Evolutionary conservation across 2,888 invertebrate species (phyloP).

Genomic region (Syrphus vitripennis): DNA sequence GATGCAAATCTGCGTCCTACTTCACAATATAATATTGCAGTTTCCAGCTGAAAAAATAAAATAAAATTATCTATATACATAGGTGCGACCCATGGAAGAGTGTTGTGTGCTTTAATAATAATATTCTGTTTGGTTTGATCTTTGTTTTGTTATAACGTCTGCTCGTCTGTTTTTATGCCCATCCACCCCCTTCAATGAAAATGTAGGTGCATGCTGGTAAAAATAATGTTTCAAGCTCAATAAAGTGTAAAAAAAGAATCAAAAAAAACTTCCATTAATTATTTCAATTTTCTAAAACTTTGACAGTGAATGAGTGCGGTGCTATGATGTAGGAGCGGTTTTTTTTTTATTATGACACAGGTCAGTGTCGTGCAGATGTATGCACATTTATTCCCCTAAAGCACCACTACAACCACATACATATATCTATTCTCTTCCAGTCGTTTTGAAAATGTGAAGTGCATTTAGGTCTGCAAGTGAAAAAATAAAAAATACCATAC

Average conservation of each 20-base stretch:
- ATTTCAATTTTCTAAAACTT: slow-evolving; percentile 12
- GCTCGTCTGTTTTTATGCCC: background rate
- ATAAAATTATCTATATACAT: background rate
- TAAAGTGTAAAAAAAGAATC: background rate
- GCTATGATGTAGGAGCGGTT: slow-evolving; percentile 52
- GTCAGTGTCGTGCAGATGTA: slow-evolving; percentile 62
- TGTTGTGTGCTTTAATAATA: slow-evolving; percentile 7
- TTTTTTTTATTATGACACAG: slow-evolving; percentile 68
- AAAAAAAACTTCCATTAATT: slow-evolving; percentile 1
- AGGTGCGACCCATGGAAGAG: slow-evolving; percentile 32
- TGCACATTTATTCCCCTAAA: slow-evolving; percentile 39
- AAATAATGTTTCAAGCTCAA: slow-evolving; percentile 37
- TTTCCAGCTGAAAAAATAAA: background rate
- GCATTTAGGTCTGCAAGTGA: slow-evolving; percentile 16
- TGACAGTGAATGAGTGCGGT: slow-evolving; percentile 34
- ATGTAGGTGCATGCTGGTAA: slow-evolving; percentile 28
- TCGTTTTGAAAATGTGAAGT: slow-evolving; percentile 13
- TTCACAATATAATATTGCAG: slow-evolving; percentile 43
- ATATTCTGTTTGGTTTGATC: background rate
- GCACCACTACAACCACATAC: slow-evolving; percentile 31
- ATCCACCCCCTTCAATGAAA: background rate
- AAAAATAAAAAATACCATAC: slow-evolving; percentile 14
- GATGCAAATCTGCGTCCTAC: slow-evolving; percentile 59
- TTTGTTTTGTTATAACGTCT: slow-evolving; percentile 2
- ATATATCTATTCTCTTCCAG: slow-evolving; percentile 29